Conservation (phyloP, 2,113 vertebrate species). For the Motacilla tschutschensis region DNA sequence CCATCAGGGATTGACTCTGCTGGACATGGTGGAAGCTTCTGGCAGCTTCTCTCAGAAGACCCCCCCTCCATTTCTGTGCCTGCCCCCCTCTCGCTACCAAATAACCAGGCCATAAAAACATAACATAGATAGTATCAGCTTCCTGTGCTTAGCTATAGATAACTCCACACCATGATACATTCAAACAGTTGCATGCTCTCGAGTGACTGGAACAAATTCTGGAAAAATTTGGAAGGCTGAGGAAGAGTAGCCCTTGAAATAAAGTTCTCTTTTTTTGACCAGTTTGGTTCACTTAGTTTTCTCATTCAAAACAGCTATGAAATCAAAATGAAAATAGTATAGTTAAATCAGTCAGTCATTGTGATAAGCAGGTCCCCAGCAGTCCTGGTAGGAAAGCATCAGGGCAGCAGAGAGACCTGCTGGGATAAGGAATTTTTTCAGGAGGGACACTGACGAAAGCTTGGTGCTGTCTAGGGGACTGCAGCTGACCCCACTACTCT, state of each 20-base stretch:
- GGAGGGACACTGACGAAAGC: fast-evolving
- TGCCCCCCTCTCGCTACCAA: fast-evolving
- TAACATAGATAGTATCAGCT: background rate
- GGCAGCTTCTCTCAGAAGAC: background rate
- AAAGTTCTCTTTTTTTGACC: background rate
- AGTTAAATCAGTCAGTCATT: background rate
- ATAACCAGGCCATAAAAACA: background rate
- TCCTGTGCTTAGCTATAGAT: background rate
- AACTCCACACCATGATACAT: background rate
- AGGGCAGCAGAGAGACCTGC: background rate
- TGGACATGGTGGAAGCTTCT: background rate
- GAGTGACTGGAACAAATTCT: background rate
- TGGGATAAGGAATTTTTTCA: no score
- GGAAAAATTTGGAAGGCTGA: background rate
- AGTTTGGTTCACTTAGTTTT: background rate
- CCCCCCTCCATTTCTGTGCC: background rate
- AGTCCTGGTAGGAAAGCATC: fast-evolving
- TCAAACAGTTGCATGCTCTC: background rate
- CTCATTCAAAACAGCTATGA: background rate
- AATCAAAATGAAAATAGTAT: background rate
- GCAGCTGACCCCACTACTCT: fast-evolving
- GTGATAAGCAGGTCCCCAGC: fast-evolving
- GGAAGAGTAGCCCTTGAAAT: background rate
- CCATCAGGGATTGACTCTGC: background rate
- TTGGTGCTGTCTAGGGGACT: background rate